Evolutionary conservation across 2,888 invertebrate species (phyloP).

Genomic region (Eupithecia subfuscata): DNA sequence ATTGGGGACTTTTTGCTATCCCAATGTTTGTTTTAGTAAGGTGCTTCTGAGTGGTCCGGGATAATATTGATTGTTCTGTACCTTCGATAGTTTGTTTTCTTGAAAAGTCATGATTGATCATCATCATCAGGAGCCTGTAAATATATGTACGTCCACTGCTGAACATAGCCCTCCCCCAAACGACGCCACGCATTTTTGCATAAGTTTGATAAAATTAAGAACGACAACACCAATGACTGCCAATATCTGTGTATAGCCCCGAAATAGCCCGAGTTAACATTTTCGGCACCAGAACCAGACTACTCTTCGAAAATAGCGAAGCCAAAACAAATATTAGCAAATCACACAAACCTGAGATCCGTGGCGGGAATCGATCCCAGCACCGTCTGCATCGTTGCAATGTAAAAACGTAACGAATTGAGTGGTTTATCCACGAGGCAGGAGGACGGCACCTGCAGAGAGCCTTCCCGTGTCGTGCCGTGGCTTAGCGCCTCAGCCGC

Average conservation of each 20-base stretch:
- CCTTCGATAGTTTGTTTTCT: neutral
- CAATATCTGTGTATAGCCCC: neutral
- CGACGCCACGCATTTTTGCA: too few relatives aligned
- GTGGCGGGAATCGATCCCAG: neutral
- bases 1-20: neutral
- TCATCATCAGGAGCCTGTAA: too few relatives aligned
- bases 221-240: too few relatives aligned
- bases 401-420: neutral
- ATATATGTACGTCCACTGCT: too few relatives aligned
- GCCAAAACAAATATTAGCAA: neutral
- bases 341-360: neutral
- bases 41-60: neutral
- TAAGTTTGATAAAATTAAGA: neutral
- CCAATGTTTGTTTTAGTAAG: conserved; percentile 15
- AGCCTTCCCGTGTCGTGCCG: conserved; percentile 29
- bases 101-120: neutral
- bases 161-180: too few relatives aligned
- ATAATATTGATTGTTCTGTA: neutral
- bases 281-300: neutral
- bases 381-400: neutral
- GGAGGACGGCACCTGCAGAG: conserved; percentile 22
- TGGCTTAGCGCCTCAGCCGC: conserved; percentile 13
- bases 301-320: neutral
- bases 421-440: neutral
- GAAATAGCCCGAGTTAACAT: neutral